Conservation (phyloP, 2,113 vertebrate species). For the Struthio camelus region DNA sequence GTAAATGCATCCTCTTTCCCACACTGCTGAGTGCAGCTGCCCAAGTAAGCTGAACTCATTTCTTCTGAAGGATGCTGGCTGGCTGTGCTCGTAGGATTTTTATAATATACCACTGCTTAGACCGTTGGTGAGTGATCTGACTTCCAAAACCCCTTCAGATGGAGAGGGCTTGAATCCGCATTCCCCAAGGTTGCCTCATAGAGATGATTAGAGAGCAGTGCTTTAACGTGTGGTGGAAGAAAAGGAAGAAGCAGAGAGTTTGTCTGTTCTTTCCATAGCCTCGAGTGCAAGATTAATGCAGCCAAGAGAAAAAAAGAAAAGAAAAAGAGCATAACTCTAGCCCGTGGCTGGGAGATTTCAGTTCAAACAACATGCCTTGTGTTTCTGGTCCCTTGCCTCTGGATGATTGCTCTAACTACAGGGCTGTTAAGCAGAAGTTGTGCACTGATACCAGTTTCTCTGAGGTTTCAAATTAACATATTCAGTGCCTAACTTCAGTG, state of each 20-base stretch:
- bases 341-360: background rate
- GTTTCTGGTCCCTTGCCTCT: background rate
- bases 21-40: background rate
- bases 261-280: background rate
- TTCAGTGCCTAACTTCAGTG: background rate
- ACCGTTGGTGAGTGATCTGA: accelerated
- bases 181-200: background rate
- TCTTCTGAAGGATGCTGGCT: background rate
- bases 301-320: background rate
- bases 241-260: background rate
- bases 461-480: background rate
- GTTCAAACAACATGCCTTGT: background rate
- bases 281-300: background rate
- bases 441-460: background rate
- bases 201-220: background rate
- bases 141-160: background rate
- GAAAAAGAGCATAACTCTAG: background rate
- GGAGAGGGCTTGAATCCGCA: accelerated
- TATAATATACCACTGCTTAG: background rate
- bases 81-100: background rate
- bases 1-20: background rate
- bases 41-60: background rate
- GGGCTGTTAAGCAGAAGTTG: background rate
- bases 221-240: background rate
- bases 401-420: background rate